A percentile compares a stretch with the other conserved stretches of the same genome.
These are phyloP conservation scores for Phyllotis vaccarum DNA, from an alignment of 2,797 vertebrate genomes.

Conservation along the genomic window DNA sequence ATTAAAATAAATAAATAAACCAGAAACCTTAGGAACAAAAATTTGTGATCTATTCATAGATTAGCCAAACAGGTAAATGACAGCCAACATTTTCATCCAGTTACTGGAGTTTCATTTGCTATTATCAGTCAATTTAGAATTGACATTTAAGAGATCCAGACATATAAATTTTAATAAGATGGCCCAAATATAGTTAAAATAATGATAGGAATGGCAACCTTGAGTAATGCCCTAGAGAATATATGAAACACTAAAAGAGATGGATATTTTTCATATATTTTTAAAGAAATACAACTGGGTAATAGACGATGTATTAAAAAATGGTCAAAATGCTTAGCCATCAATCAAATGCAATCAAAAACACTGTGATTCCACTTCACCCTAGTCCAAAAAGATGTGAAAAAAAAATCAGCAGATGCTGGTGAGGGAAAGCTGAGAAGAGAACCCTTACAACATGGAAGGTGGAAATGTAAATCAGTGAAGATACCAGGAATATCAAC, in stretches of 20 bases:
- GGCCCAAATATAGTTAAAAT: neutral
- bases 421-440: neutral
- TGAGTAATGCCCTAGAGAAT: neutral
- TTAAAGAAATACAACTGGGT: neutral
- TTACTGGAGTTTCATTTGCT: neutral
- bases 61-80: neutral
- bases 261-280: neutral
- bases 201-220: neutral
- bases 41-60: neutral
- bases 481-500: neutral
- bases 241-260: neutral
- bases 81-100: neutral
- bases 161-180: slow-evolving; percentile 20
- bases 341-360: neutral
- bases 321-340: neutral
- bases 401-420: neutral
- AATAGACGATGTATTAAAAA: neutral
- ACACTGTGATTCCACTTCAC: neutral
- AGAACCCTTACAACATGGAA: neutral
- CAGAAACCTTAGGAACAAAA: neutral
- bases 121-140: slow-evolving; percentile 42
- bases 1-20: slow-evolving; percentile 20
- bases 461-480: neutral
- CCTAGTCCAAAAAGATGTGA: neutral
- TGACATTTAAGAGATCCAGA: neutral